Percentiles rank a stretch among this genome's conserved stretches.
Evolutionary conservation across 1,140 invertebrate species (phyloP).

Genomic region (Apis dorsata): DNA sequence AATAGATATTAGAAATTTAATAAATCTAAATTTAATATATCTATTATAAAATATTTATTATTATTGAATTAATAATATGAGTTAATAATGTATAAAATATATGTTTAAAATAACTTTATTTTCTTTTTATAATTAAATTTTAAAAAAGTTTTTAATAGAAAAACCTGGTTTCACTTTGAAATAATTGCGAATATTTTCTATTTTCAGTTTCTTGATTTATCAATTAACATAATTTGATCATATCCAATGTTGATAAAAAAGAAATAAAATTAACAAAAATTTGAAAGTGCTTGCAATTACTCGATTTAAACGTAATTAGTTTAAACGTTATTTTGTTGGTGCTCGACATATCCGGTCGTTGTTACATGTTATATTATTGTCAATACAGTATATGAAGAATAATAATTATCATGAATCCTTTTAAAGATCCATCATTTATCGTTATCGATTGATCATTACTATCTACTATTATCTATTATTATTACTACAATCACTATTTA

Average conservation of each 20-base stretch:
- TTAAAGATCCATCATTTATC: conserved; percentile 14
- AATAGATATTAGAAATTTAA: no score
- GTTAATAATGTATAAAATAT: no score
- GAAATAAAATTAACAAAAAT: not conserved
- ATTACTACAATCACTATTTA: not conserved
- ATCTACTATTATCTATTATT: not conserved
- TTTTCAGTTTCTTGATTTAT: not conserved
- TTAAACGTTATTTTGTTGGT: conserved; percentile 74
- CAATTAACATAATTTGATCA: not conserved
- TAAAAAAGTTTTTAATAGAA: no score
- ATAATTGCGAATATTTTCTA: not conserved
- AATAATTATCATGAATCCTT: conserved; percentile 29
- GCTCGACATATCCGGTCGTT: conserved; percentile 75
- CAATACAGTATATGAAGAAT: conserved; percentile 44
- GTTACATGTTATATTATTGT: conserved; percentile 67
- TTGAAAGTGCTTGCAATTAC: not conserved
- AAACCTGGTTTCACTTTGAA: no score
- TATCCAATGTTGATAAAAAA: not conserved
- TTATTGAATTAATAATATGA: no score
- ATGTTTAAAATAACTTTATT: not conserved
- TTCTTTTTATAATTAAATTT: no score
- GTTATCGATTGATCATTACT: conserved; percentile 10
- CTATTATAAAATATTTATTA: no score
- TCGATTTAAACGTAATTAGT: conserved; percentile 61
- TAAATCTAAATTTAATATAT: no score